Evolutionary conservation across 2,113 vertebrate genomes (phyloP).

Genomic region (Trogon melanurus): DNA sequence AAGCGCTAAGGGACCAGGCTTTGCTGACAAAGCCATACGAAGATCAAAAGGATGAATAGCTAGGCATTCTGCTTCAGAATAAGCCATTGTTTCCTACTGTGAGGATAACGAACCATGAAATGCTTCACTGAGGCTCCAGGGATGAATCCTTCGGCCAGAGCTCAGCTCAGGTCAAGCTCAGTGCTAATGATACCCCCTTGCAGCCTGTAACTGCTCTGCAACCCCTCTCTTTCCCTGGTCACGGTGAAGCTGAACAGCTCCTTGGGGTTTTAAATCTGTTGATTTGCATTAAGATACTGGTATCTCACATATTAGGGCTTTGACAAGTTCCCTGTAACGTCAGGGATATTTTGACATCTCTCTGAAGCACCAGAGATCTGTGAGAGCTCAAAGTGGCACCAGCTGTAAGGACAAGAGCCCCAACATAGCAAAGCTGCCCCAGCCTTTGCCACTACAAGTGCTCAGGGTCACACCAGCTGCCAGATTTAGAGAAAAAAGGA

Average conservation of each 20-base stretch:
- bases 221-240: not conserved
- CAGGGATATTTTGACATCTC: not conserved
- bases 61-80: constrained; percentile 5
- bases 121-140: not conserved
- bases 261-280: not conserved
- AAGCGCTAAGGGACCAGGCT: not conserved
- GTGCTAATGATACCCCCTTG: not conserved
- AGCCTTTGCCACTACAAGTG: not conserved
- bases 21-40: not conserved
- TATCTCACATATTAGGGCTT: not conserved
- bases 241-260: not conserved
- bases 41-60: constrained; percentile 28
- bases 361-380: not conserved
- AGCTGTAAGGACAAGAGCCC: not conserved
- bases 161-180: constrained; percentile 39
- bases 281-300: not conserved
- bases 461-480: not conserved
- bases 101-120: constrained; percentile 52
- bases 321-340: constrained; percentile 1
- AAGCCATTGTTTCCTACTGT: constrained; percentile 11
- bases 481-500: not conserved
- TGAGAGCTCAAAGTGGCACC: constrained; percentile 11
- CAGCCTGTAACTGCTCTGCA: not conserved
- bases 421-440: not conserved
- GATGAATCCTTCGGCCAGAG: constrained; percentile 36